Conservation (phyloP, 1,140 invertebrate species). For the Carcinoscorpius rotundicauda region DNA sequence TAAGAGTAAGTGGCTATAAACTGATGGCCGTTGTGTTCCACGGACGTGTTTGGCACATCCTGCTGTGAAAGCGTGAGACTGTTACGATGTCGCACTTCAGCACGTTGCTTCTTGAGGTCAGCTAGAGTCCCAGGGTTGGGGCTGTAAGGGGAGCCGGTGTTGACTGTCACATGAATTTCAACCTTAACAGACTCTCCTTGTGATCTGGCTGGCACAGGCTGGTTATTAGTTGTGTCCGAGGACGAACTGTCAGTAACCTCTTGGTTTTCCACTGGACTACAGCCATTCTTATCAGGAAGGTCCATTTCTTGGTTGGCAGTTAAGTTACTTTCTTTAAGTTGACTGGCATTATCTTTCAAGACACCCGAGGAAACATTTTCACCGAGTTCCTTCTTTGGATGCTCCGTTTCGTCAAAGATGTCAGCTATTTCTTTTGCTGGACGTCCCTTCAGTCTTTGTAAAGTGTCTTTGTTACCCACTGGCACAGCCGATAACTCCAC, state of each 20-base stretch:
- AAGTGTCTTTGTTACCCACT: constrained; percentile 13
- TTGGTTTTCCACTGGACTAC: too few species aligned
- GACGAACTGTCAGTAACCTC: too few species aligned
- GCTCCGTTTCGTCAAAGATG: too few species aligned
- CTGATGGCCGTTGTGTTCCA: constrained; percentile 11
- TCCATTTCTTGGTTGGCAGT: too few species aligned
- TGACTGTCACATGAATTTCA: constrained; percentile 30
- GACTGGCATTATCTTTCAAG: too few species aligned
- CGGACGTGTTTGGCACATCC: constrained; percentile 7
- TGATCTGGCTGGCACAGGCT: too few species aligned
- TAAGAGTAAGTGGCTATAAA: constrained; percentile 19
- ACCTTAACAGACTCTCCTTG: constrained; percentile 24
- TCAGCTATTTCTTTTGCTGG: too few species aligned
- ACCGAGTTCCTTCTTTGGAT: too few species aligned
- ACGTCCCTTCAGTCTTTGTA: constrained; percentile 10
- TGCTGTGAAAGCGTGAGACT: constrained; percentile 9
- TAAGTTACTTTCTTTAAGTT: too few species aligned
- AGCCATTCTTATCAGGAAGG: too few species aligned
- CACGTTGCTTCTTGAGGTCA: constrained; percentile 77
- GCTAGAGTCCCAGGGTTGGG: constrained; percentile 49
- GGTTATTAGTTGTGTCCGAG: too few species aligned
- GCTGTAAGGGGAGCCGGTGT: constrained; percentile 33
- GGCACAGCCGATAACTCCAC: constrained; percentile 13
- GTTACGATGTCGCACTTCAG: constrained; percentile 29
- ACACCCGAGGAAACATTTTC: too few species aligned